Evolutionary conservation across 2,888 invertebrate species (phyloP).

Genomic region (Sarcophaga caerulescens): DNA sequence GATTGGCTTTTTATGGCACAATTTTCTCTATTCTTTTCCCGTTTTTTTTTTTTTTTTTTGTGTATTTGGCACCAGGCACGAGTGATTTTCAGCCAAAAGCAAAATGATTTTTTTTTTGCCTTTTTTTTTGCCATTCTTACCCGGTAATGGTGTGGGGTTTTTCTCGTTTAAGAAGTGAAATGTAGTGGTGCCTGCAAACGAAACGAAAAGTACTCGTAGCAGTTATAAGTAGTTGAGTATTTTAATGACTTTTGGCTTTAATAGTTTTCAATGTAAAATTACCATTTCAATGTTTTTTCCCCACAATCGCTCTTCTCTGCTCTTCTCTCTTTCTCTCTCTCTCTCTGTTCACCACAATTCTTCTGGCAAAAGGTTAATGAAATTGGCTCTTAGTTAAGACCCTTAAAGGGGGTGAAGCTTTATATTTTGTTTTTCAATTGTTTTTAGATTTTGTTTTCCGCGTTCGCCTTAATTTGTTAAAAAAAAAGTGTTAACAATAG

Average conservation of each 20-base stretch:
- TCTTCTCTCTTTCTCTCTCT: not conserved
- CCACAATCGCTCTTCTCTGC: no score
- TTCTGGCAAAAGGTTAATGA: slow-evolving; percentile 4
- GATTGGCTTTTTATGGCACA: slow-evolving; percentile 48
- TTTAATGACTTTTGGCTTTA: slow-evolving; percentile 63
- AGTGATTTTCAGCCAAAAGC: slow-evolving; percentile 2
- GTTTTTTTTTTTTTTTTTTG: not conserved
- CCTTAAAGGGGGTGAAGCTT: slow-evolving; percentile 1
- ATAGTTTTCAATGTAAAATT: slow-evolving; percentile 62
- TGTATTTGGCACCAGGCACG: slow-evolving; percentile 50
- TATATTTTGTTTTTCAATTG: slow-evolving; percentile 39
- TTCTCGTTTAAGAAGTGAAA: slow-evolving; percentile 9
- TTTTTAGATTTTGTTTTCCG: slow-evolving; percentile 41
- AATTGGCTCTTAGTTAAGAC: slow-evolving; percentile 41
- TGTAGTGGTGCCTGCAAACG: not conserved
- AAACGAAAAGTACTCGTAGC: not conserved
- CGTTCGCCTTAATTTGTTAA: slow-evolving; percentile 46
- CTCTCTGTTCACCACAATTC: not conserved
- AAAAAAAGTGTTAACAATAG: slow-evolving; percentile 57
- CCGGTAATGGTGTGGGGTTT: slow-evolving; percentile 2
- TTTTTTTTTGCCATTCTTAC: slow-evolving; percentile 20
- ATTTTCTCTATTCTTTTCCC: not conserved
- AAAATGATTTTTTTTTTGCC: not conserved
- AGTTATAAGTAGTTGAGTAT: slow-evolving; percentile 43
- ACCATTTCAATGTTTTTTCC: slow-evolving; percentile 28